A percentile compares a stretch with the other conserved stretches of the same genome.
Conservation (phyloP, 2,888 invertebrate species). For the Euzophera pinguis region DNA sequence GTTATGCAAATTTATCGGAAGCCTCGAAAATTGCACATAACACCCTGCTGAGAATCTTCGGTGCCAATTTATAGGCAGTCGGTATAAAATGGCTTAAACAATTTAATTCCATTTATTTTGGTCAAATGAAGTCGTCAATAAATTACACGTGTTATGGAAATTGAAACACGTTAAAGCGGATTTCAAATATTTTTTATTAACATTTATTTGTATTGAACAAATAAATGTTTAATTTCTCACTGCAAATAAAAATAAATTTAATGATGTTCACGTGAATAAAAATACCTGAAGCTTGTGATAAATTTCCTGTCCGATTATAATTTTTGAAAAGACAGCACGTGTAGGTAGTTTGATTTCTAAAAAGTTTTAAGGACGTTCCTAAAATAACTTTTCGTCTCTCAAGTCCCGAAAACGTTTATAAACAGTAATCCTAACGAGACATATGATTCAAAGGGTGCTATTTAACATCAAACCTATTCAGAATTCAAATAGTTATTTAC, state of each 20-base stretch:
- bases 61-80: slow-evolving; percentile 38
- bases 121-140: slow-evolving; percentile 1
- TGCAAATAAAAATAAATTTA: background rate
- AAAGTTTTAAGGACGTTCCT: too few species aligned
- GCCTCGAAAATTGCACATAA: slow-evolving; percentile 41
- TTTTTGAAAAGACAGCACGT: too few species aligned
- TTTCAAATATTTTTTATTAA: background rate
- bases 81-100: slow-evolving; percentile 17
- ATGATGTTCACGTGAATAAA: too few species aligned
- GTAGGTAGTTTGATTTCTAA: too few species aligned
- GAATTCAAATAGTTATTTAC: slow-evolving; percentile 33
- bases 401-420: too few species aligned
- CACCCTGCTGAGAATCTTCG: slow-evolving; percentile 40
- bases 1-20: slow-evolving; percentile 45
- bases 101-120: slow-evolving; percentile 24
- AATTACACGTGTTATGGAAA: slow-evolving; percentile 8
- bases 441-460: background rate
- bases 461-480: too few species aligned
- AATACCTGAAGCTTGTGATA: background rate
- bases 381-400: too few species aligned
- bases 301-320: too few species aligned
- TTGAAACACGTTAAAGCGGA: slow-evolving; percentile 11
- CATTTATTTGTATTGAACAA: background rate
- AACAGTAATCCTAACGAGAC: too few species aligned
- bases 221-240: background rate